phyloP scores from a whole-genome alignment of 2,888 invertebrate species.

The Phytoseiulus persimilis region DNA sequence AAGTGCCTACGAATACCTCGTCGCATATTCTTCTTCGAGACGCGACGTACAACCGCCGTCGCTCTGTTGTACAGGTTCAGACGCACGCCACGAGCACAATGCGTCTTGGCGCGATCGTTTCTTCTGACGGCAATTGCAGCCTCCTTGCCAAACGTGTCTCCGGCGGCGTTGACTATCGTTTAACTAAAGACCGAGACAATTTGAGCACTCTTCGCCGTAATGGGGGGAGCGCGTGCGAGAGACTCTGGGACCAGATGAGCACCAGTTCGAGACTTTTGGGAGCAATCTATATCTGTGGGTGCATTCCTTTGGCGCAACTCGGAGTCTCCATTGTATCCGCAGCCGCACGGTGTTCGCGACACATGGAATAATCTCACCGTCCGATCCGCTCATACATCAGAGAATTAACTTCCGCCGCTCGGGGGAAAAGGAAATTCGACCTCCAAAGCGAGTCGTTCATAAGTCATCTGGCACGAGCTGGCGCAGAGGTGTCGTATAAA shows the following conservation, averaged over 20 bases:
- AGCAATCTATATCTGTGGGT: no score
- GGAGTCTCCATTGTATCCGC: background rate
- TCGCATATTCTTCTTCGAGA: background rate
- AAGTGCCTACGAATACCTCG: background rate
- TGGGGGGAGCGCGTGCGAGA: no score
- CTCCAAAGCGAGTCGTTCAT: background rate
- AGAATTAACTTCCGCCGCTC: background rate
- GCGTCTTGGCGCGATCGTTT: background rate
- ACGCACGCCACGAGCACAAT: background rate
- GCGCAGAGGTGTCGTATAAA: background rate
- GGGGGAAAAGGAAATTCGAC: background rate
- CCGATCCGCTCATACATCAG: background rate
- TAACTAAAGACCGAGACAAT: no score
- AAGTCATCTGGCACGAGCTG: constrained; percentile 5
- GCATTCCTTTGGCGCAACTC: background rate
- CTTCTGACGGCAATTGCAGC: background rate
- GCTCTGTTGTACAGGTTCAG: background rate
- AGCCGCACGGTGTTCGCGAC: background rate
- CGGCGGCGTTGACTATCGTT: background rate
- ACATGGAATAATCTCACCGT: background rate
- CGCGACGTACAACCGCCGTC: background rate
- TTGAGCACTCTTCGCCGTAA: no score
- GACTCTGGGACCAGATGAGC: no score
- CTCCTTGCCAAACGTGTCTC: background rate
- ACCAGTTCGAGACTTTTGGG: no score